Evolutionary conservation across 1,140 invertebrate species (phyloP), one percentile per base, ranked within the genome.

Genomic region (Mactra quadrangularis): DNA sequence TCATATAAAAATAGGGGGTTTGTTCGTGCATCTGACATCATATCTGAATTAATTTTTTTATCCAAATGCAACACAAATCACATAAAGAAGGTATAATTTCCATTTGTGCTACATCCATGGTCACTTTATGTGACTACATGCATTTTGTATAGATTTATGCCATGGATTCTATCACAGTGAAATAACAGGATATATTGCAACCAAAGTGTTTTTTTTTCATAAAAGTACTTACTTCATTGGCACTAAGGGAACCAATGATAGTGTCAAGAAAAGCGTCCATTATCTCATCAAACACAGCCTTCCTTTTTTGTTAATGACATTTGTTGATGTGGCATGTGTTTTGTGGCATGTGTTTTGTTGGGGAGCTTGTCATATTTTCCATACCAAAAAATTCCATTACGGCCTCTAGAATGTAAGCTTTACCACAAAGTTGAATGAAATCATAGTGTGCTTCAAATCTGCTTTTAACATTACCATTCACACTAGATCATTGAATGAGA

Each of bases 381-480:
- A 68, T 68, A 31, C 64, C 64, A 68, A 68, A 68, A 25, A 41
- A 33, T 19, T 68, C 64, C 64, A 68, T 68, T 4, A 35, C 64
- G 15, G 64, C 64, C 22, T 68, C 64, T 22, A 68, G 41, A 13
- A 68, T 41, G 31, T 68, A 68, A 9, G 64, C 64, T 19, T 38
- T 47, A 15, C 64, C 64, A 41, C 22, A 31, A 41, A 68, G 41
- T 17, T 41, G 41, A 9, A 33, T 35, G 41, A 68, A 68, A 31
- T 68, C 33, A 13, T 47, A 31, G 41, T 47, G 64, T 68, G 64
- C 64, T 41, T 68, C 3, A 47, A 68, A 41, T 47, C 9, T 3
- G 31, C 31, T 64, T 33, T 64, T 64, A 13, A 64, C 60, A 38
- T 64, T 64, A 11, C 60, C 60, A 64, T 64, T 64, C 22, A 64